These are phyloP conservation scores for Trichonephila clavata DNA, from an alignment of 1,140 invertebrate genomes.

Conservation along the genomic window DNA sequence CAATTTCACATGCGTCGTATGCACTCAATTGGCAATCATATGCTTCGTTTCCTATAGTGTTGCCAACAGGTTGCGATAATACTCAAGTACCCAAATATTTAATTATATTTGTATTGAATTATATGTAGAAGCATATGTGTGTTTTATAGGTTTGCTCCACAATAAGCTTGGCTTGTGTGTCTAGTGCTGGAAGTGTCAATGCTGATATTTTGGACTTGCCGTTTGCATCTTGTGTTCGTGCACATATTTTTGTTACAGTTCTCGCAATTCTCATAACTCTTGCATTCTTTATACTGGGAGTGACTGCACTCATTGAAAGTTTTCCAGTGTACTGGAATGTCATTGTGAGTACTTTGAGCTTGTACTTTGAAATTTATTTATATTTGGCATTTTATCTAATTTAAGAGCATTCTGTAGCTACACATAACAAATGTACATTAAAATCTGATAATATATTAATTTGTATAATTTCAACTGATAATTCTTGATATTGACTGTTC, in stretches of 20 bases:
- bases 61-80: too few species aligned
- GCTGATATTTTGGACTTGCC: constrained; percentile 59
- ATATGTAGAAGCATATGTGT: background rate
- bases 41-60: too few species aligned
- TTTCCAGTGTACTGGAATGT: constrained; percentile 59
- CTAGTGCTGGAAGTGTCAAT: constrained; percentile 44
- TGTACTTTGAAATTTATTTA: background rate
- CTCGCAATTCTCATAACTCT: constrained; percentile 44
- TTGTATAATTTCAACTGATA: too few species aligned
- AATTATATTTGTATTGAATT: too few species aligned
- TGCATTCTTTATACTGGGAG: constrained; percentile 44
- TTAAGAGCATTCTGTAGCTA: too few species aligned
- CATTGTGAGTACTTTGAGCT: constrained; percentile 53
- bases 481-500: too few species aligned
- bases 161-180: constrained; percentile 50
- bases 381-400: too few species aligned
- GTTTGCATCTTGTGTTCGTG: constrained; percentile 67
- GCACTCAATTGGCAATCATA: too few species aligned
- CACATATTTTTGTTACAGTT: constrained; percentile 72
- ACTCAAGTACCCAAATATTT: too few species aligned
- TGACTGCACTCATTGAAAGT: constrained; percentile 59
- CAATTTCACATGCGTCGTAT: too few species aligned
- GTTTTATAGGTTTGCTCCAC: constrained; percentile 50
- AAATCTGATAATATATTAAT: too few species aligned
- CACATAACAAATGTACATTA: too few species aligned